Percentiles rank a stretch among this genome's conserved stretches.
Conservation (phyloP, 2,113 vertebrate species). For the Alces alces region DNA sequence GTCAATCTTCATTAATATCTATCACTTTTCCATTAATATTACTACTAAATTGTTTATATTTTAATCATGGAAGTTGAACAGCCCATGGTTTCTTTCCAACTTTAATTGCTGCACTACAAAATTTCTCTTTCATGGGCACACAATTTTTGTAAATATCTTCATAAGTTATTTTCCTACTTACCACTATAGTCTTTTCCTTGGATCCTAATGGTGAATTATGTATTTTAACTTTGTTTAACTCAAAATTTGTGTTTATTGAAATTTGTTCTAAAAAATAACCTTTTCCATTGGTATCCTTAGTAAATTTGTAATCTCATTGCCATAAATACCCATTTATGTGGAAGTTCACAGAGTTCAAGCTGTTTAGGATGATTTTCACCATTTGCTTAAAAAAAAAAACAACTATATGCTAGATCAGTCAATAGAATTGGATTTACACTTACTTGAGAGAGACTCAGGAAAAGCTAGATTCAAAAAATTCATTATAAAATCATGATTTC, state of each 20-base stretch:
- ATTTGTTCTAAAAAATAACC: neutral
- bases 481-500: neutral
- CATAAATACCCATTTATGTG: neutral
- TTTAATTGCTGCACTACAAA: neutral
- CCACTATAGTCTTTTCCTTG: neutral
- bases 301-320: neutral
- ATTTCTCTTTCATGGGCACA: neutral
- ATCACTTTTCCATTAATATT: neutral
- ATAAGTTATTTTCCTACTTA: neutral
- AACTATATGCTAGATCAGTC: neutral
- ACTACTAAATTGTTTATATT: slow-evolving; percentile 39
- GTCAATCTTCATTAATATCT: neutral
- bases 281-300: neutral
- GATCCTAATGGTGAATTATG: neutral
- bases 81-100: slow-evolving; percentile 43
- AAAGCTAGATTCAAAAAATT: neutral
- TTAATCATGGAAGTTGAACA: slow-evolving; percentile 27
- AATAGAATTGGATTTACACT: neutral
- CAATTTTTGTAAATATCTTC: neutral
- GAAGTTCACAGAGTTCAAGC: neutral
- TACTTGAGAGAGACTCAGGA: neutral
- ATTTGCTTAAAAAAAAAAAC: neutral
- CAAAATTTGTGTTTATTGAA: neutral
- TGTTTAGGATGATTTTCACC: neutral
- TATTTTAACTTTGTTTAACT: neutral